These are phyloP conservation scores for Anabas testudineus DNA, from an alignment of 2,797 vertebrate genomes.

Conservation along the genomic window DNA sequence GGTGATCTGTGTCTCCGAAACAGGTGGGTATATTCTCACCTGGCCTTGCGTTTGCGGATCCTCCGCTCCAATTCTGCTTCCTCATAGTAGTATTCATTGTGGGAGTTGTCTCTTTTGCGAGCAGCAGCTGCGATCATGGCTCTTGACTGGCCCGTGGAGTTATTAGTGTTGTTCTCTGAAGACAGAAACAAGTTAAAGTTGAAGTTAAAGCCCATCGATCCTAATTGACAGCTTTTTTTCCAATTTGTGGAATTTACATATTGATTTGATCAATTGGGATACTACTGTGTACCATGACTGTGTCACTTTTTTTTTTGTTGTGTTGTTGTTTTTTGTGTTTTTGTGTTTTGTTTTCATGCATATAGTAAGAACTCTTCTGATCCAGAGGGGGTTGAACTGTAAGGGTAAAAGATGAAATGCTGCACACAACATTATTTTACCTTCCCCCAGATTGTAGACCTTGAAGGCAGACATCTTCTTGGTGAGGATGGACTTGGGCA, in stretches of 20 bases:
- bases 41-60: slow-evolving; percentile 91
- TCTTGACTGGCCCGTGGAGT: slow-evolving; percentile 90
- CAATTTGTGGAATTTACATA: not conserved
- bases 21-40: slow-evolving; percentile 78
- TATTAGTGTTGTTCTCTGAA: slow-evolving; percentile 91
- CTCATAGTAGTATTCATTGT: slow-evolving; percentile 95
- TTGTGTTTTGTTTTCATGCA: not conserved
- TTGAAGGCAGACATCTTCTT: slow-evolving; percentile 97
- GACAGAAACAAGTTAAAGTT: not conserved
- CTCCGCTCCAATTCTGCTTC: slow-evolving; percentile 94
- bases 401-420: not conserved
- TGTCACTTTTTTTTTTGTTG: no score
- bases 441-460: slow-evolving; percentile 95
- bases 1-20: no score
- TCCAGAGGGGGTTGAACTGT: rapidly evolving
- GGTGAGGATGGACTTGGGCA: slow-evolving; percentile 94
- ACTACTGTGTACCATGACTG: not conserved
- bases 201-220: not conserved
- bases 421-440: slow-evolving; percentile 60
- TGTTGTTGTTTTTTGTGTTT: no score
- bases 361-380: not conserved
- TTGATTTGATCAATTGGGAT: not conserved
- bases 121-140: slow-evolving; percentile 91
- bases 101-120: slow-evolving; percentile 91
- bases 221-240: not conserved